These are phyloP conservation scores for Tamias sibiricus DNA, from an alignment of 2,113 vertebrate genomes.

Conservation along the genomic window DNA sequence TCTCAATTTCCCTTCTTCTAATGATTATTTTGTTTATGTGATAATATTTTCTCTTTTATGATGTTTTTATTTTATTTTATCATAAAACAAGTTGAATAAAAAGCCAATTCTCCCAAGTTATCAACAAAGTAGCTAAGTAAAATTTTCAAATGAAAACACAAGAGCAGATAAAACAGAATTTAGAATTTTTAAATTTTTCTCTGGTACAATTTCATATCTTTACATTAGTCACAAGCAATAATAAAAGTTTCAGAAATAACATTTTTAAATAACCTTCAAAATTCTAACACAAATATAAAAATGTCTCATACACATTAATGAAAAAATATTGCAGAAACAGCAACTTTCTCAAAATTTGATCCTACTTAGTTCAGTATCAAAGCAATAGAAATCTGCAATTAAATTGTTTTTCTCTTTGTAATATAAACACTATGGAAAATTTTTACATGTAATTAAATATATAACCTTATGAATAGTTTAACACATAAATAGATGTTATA, in stretches of 20 bases:
- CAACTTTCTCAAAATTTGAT: not conserved
- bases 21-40: not conserved
- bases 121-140: not conserved
- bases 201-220: not conserved
- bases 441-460: not conserved
- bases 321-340: not conserved
- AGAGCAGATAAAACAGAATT: not conserved
- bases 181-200: not conserved
- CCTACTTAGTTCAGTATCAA: not conserved
- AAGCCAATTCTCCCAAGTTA: not conserved
- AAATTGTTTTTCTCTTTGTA: not conserved
- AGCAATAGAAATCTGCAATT: conserved; percentile 12
- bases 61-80: not conserved
- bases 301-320: not conserved
- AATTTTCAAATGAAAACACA: not conserved
- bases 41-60: not conserved
- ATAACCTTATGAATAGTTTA: not conserved
- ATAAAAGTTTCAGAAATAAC: not conserved
- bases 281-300: not conserved
- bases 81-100: not conserved
- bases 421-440: not conserved
- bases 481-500: not conserved
- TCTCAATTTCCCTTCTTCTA: not conserved
- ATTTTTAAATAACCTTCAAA: not conserved
- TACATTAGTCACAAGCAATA: not conserved